A percentile compares a stretch with the other conserved stretches of the same genome.
Evolutionary conservation across 1,140 invertebrate genomes (phyloP).

Genomic region (Micrasema longulum): DNA sequence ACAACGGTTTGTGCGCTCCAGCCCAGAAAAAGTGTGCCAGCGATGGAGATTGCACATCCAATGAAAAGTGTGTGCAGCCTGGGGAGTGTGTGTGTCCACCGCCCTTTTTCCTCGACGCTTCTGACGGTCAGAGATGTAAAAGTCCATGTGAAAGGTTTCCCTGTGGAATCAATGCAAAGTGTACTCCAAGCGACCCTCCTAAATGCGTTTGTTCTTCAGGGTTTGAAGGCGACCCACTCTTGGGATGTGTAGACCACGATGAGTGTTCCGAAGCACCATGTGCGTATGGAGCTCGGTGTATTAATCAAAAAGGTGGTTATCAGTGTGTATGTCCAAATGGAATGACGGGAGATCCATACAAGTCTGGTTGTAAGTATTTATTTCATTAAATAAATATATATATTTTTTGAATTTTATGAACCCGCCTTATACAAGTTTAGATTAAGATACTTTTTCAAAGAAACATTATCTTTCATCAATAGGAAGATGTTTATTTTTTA

Average conservation of each 20-base stretch:
- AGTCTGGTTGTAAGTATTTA: slow-evolving; percentile 77
- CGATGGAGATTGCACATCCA: slow-evolving; percentile 84
- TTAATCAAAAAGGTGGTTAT: slow-evolving; percentile 87
- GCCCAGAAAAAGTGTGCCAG: slow-evolving; percentile 83
- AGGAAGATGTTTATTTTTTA: background rate
- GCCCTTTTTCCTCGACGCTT: slow-evolving; percentile 85
- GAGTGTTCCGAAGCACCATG: slow-evolving; percentile 85
- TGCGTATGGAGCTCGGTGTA: slow-evolving; percentile 85
- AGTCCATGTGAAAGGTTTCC: slow-evolving; percentile 89
- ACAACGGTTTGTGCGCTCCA: slow-evolving; percentile 80
- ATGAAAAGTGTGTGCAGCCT: slow-evolving; percentile 91
- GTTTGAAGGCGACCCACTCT: slow-evolving; percentile 85
- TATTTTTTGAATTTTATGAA: background rate
- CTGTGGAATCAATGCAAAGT: slow-evolving; percentile 93
- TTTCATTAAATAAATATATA: background rate
- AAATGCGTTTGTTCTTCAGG: slow-evolving; percentile 88
- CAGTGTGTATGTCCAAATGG: slow-evolving; percentile 87
- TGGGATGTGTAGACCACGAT: slow-evolving; percentile 86
- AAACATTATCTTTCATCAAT: background rate
- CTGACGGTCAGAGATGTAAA: slow-evolving; percentile 86
- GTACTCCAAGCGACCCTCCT: slow-evolving; percentile 89
- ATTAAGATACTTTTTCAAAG: no score
- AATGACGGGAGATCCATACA: slow-evolving; percentile 86
- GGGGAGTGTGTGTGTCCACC: slow-evolving; percentile 90
- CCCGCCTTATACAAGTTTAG: background rate